phyloP scores from a whole-genome alignment of 2,113 vertebrate species.

The Bubo bubo region DNA sequence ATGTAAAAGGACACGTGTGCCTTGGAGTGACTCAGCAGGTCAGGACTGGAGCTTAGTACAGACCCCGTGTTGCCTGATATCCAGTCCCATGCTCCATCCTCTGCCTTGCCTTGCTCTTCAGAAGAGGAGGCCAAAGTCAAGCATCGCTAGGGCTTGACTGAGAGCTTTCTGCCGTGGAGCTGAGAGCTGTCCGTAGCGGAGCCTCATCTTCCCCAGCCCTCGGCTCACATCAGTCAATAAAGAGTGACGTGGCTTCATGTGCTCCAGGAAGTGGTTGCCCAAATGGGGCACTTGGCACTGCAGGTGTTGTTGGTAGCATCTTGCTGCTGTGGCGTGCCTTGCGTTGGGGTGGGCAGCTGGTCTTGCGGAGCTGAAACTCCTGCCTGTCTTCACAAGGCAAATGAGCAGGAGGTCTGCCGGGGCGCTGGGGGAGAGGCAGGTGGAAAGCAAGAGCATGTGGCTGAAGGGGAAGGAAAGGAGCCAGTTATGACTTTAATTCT shows the following conservation, averaged over 20 bases:
- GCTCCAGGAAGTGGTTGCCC: background rate
- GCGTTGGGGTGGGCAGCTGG: rapidly evolving
- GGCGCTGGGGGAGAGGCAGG: background rate
- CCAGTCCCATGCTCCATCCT: background rate
- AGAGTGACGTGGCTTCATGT: background rate
- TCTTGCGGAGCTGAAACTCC: rapidly evolving
- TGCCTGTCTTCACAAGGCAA: background rate
- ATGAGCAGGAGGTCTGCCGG: background rate
- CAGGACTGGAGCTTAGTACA: background rate
- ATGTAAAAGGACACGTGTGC: background rate
- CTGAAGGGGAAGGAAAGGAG: background rate
- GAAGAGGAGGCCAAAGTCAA: background rate
- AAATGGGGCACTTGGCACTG: background rate
- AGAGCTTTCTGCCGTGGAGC: background rate
- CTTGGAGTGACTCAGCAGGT: background rate
- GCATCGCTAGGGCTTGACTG: background rate
- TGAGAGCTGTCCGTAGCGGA: background rate
- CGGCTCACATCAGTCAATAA: background rate
- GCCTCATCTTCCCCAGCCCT: background rate
- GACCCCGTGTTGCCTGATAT: background rate
- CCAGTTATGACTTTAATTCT: background rate
- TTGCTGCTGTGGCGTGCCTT: background rate
- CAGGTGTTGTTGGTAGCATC: background rate
- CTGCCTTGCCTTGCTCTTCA: background rate
- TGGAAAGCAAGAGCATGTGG: background rate